phyloP scores from a whole-genome alignment of 2,113 vertebrate genomes.

The Corvus hawaiiensis region DNA sequence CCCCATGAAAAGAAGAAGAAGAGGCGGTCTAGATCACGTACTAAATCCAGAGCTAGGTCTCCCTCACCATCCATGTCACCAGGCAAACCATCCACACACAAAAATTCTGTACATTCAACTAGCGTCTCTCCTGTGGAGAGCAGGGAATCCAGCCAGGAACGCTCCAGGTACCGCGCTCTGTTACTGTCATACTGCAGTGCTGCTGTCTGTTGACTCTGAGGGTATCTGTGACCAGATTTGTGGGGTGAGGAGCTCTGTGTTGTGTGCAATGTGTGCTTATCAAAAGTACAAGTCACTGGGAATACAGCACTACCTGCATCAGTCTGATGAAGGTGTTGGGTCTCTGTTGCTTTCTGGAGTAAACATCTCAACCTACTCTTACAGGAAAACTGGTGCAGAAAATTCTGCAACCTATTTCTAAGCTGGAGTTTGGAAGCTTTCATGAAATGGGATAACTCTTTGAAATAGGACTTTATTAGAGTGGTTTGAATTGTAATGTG shows the following conservation, averaged over 20 bases:
- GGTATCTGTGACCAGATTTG: background rate
- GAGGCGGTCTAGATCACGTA: conserved; percentile 71
- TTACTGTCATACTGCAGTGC: background rate
- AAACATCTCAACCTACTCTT: background rate
- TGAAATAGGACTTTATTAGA: background rate
- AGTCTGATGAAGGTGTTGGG: background rate
- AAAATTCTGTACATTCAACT: conserved; percentile 73
- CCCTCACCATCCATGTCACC: conserved; percentile 82
- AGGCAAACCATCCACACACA: conserved; percentile 67
- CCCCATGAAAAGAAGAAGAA: conserved; percentile 87
- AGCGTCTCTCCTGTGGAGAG: conserved; percentile 89
- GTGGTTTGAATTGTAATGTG: background rate
- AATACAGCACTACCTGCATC: background rate
- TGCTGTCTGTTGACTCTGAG: background rate
- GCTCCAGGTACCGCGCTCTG: conserved; percentile 76
- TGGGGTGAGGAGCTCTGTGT: background rate
- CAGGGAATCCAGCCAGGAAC: conserved; percentile 86
- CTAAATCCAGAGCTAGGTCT: conserved; percentile 77
- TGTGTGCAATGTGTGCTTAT: background rate
- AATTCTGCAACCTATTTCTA: background rate
- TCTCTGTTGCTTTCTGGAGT: background rate
- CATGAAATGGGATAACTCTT: background rate
- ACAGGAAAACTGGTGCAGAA: background rate
- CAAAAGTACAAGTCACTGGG: background rate
- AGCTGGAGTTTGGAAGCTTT: background rate